phyloP scores from a whole-genome alignment of 2,113 vertebrate genomes.

The Leptobrachium leishanense region DNA sequence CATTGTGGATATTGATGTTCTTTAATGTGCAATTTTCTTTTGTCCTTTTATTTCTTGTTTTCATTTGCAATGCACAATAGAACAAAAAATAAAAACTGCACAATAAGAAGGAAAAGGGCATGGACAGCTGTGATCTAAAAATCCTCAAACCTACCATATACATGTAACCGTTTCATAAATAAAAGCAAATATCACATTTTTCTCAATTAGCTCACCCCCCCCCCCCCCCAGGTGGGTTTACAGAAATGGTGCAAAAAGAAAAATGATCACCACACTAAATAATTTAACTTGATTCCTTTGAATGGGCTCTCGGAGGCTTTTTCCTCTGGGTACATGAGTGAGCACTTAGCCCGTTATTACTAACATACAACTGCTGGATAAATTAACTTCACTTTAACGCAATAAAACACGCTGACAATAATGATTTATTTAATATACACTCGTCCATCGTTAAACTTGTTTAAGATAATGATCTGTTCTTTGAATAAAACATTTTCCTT shows the following conservation, averaged over 20 bases:
- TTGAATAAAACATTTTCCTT: background rate
- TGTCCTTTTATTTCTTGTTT: no score
- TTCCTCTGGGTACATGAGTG: constrained; percentile 2
- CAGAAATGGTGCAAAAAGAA: background rate
- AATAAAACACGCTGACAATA: background rate
- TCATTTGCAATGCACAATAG: no score
- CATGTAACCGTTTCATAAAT: no score
- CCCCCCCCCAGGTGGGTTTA: background rate
- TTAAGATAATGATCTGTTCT: background rate
- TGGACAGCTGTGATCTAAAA: no score
- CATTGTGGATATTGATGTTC: no score
- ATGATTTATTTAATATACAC: background rate
- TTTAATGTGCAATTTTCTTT: no score
- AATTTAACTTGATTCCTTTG: constrained; percentile 6
- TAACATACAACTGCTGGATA: background rate
- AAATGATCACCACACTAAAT: background rate
- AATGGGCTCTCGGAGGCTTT: background rate
- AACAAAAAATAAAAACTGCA: no score
- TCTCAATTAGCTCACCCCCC: no score
- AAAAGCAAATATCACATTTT: no score
- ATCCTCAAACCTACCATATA: no score
- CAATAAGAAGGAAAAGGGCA: no score
- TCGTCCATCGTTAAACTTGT: background rate
- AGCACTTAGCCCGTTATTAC: background rate
- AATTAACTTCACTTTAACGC: constrained; percentile 1